phyloP scores from a whole-genome alignment of 2,888 invertebrate genomes.

The Leptinotarsa peninsularis region DNA sequence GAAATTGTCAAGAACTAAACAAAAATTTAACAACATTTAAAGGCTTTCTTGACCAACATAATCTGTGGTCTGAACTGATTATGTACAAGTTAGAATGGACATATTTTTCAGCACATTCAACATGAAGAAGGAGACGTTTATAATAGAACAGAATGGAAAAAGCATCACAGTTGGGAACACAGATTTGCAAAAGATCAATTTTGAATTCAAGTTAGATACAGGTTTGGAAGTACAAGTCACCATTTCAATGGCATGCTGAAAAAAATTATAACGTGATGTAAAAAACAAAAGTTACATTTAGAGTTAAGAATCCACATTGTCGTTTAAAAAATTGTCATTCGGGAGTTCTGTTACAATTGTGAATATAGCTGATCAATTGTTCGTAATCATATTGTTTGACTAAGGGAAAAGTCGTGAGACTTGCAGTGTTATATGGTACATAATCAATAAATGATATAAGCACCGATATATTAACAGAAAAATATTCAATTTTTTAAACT shows the following conservation, averaged over 20 bases:
- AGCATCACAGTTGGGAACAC: slow-evolving; percentile 41
- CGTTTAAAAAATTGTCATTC: slow-evolving; percentile 33
- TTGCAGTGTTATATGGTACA: background rate
- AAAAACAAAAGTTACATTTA: slow-evolving; percentile 34
- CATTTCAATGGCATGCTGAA: slow-evolving; percentile 52
- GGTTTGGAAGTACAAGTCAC: slow-evolving; percentile 58
- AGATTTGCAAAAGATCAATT: slow-evolving; percentile 39
- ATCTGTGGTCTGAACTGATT: slow-evolving; percentile 39
- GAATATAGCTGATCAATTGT: background rate
- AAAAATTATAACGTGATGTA: slow-evolving; percentile 36
- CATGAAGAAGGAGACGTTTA: slow-evolving; percentile 34
- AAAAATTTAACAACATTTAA: slow-evolving; percentile 30
- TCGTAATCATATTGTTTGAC: background rate
- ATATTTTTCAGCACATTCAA: slow-evolving; percentile 41
- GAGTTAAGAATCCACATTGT: slow-evolving; percentile 24
- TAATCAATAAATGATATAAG: background rate
- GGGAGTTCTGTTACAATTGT: background rate
- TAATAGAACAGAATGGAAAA: slow-evolving; percentile 35
- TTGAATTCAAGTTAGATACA: slow-evolving; percentile 47
- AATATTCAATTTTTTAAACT: slow-evolving; percentile 38
- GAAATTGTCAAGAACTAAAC: slow-evolving; percentile 44
- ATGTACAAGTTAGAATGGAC: slow-evolving; percentile 9
- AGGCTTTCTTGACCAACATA: slow-evolving; percentile 30
- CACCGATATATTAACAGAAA: background rate
- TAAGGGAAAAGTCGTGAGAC: background rate